Evolutionary conservation across 2,888 invertebrate genomes (phyloP), one percentile per base, ranked within the genome.

Genomic region (Lasioglossum lativentre): DNA sequence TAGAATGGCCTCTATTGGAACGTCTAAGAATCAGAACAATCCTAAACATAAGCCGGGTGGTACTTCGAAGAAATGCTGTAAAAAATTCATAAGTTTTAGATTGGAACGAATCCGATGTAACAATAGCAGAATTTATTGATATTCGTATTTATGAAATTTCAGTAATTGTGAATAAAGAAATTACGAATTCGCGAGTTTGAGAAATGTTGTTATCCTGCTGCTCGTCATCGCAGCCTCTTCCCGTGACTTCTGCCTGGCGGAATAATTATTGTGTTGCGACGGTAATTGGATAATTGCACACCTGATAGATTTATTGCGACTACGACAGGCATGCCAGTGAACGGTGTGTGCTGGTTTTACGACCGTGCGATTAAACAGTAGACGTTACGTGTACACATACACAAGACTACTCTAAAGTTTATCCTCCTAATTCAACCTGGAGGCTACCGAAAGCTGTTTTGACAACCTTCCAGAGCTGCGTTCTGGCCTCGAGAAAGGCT

Each of bases 281-380:
- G 40, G 45, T 74, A 45, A 52, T 52, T 14, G 74, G 77, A 63
- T 74, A 74, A 82, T 84, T 77, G 16, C 34, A 47, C 71, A 52
- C 42, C 34, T 4, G 52, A 52, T 63, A 30, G 79, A 80, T 82
- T 79, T 40, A 38, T 70, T 34, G 38, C 34, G 27, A 5, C 40
- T 47, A 72, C 16, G 68, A 68, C 40, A 68, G 40, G 34, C 68
- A 12, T 1, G 38, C 12, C 4, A 2, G 34, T 12, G 38, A 40
- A 1, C 38, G 4, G 19, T 68, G 38, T 38, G 40, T 68, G 23
- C 38, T 0, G 34, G 12, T 38, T 68, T 68, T 38, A 68, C 38
- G n/a, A 68, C 40, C 4, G 68, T 12, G n/a, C 40, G 68, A 68
- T 38, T 68, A 38, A 68, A 68, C 40, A 40, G 30, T 27, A 30